Conservation (phyloP, 2,888 invertebrate genomes). For the Keiferia lycopersicella region DNA sequence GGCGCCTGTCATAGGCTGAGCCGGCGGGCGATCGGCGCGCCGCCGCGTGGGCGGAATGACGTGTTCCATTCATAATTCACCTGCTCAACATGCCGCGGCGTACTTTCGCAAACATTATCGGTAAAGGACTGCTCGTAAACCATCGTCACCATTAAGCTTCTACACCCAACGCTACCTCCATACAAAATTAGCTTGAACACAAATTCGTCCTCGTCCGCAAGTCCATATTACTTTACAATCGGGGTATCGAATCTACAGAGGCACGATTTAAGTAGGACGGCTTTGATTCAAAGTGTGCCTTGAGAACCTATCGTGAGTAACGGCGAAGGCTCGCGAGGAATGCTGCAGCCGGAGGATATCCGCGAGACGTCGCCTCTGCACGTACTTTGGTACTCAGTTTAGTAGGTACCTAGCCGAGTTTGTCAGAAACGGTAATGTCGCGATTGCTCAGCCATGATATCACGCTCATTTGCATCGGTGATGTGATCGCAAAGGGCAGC, state of each 20-base stretch:
- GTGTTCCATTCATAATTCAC: slow-evolving; percentile 70
- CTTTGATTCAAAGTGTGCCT: slow-evolving; percentile 12
- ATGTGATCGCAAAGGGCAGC: slow-evolving; percentile 47
- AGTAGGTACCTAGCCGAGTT: slow-evolving; percentile 40
- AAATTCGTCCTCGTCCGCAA: background rate
- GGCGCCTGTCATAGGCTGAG: slow-evolving; percentile 39
- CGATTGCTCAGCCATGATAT: slow-evolving; percentile 60
- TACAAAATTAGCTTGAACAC: slow-evolving; percentile 4
- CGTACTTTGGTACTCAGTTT: slow-evolving; percentile 40
- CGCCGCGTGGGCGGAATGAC: slow-evolving; percentile 52
- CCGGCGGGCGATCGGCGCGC: slow-evolving; percentile 32
- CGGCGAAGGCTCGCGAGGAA: slow-evolving; percentile 63
- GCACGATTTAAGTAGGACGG: slow-evolving; percentile 5
- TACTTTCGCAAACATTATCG: slow-evolving; percentile 57
- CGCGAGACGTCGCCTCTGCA: slow-evolving; percentile 61
- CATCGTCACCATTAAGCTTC: slow-evolving; percentile 27
- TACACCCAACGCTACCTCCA: background rate
- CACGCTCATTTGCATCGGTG: slow-evolving; percentile 62
- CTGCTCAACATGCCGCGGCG: slow-evolving; percentile 55
- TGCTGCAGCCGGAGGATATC: slow-evolving; percentile 77
- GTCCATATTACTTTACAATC: slow-evolving; percentile 2
- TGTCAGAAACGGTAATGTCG: slow-evolving; percentile 47
- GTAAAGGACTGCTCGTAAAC: slow-evolving; percentile 14
- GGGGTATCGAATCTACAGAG: background rate
- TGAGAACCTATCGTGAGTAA: slow-evolving; percentile 53